Evolutionary conservation across 1,140 invertebrate genomes (phyloP).

Genomic region (Steinernema feltiae): DNA sequence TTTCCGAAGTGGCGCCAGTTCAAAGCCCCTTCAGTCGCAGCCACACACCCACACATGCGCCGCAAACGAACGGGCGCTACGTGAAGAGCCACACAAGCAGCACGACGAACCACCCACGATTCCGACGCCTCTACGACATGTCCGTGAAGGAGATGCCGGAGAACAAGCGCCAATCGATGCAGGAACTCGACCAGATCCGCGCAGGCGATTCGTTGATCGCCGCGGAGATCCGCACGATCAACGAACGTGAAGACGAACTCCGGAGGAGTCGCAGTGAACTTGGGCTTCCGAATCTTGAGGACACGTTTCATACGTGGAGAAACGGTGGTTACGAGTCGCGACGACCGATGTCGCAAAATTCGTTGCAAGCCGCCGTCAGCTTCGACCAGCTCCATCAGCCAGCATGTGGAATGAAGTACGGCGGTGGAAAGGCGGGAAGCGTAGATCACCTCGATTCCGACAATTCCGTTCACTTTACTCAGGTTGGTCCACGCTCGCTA

Average conservation of each 20-base stretch:
- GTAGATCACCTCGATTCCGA: background rate
- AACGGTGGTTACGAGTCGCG: background rate
- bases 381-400: conserved; percentile 20
- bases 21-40: background rate
- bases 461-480: background rate
- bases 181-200: conserved; percentile 9
- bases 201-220: conserved; percentile 23
- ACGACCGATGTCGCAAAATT: conserved; percentile 5
- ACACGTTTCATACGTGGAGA: conserved; percentile 15
- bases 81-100: background rate
- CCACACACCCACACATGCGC: background rate
- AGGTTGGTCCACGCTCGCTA: background rate
- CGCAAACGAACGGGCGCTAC: background rate
- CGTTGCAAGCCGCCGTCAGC: conserved; percentile 17
- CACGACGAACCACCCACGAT: background rate
- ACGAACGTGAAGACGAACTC: conserved; percentile 21
- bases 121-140: conserved; percentile 1
- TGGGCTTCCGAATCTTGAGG: conserved; percentile 22
- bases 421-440: background rate
- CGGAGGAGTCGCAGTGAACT: conserved; percentile 21
- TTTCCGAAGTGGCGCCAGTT: background rate
- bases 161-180: background rate
- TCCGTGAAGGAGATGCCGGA: background rate
- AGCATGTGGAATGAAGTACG: background rate
- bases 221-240: conserved; percentile 15